Conservation (phyloP, 2,113 vertebrate species). For the Dolichallabes microphthalmus region DNA sequence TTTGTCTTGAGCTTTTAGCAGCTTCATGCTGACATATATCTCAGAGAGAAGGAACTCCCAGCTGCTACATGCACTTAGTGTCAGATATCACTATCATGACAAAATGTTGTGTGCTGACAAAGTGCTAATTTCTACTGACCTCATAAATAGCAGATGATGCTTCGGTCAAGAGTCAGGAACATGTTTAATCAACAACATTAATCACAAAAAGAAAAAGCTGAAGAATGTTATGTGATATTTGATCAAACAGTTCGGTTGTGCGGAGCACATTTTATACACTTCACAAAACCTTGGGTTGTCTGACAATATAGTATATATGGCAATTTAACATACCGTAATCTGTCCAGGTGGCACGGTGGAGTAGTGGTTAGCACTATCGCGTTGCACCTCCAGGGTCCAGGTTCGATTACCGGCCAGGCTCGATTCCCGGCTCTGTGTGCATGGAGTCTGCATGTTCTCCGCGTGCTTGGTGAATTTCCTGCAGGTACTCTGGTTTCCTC, state of each 20-base stretch:
- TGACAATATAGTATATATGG: no score
- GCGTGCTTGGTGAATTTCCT: no score
- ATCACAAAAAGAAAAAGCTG: constrained; percentile 1
- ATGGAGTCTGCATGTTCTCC: no score
- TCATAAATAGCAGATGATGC: constrained; percentile 44
- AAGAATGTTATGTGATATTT: not conserved
- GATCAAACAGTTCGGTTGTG: not conserved
- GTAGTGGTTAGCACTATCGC: no score
- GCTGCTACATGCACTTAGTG: constrained; percentile 38
- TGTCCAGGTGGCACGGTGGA: no score
- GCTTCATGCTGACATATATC: not conserved
- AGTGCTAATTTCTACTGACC: constrained; percentile 47
- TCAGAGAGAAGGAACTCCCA: constrained; percentile 31
- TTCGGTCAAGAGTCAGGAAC: constrained; percentile 42
- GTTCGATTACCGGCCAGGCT: no score
- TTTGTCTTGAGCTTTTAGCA: not conserved
- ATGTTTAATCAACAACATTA: constrained; percentile 26
- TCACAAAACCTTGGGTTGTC: not conserved
- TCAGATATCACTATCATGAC: constrained; percentile 46
- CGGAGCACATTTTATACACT: not conserved
- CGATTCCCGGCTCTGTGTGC: no score
- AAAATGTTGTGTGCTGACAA: constrained; percentile 39
- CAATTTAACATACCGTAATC: no score
- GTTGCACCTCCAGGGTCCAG: no score
- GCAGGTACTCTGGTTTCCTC: no score